phyloP scores from a whole-genome alignment of 2,797 vertebrate genomes.

The Triplophysa bombifrons region DNA sequence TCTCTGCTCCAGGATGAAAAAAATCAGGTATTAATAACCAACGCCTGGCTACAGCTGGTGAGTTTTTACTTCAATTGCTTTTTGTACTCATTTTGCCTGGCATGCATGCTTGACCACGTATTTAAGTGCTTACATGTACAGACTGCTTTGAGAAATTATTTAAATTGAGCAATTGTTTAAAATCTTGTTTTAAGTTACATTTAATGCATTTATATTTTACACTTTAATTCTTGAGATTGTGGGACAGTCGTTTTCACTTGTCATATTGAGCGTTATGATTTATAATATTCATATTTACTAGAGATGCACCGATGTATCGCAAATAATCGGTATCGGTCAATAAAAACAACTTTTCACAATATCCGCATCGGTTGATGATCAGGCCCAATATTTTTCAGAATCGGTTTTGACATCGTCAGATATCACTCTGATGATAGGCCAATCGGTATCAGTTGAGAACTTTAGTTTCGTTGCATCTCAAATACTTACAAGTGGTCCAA shows the following conservation, averaged over 20 bases:
- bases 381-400: no score
- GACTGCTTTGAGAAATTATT: not conserved
- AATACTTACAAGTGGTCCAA: not conserved
- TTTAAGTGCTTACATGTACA: constrained; percentile 5
- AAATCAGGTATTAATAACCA: constrained; percentile 91
- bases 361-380: no score
- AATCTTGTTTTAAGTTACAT: not conserved
- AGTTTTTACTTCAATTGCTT: constrained; percentile 65
- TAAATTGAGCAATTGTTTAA: no score
- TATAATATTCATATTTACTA: not conserved
- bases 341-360: no score
- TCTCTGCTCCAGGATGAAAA: constrained; percentile 83
- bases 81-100: constrained; percentile 39
- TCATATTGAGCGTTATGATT: not conserved
- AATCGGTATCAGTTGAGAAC: no score
- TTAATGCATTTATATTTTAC: not conserved
- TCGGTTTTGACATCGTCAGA: no score
- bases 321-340: no score
- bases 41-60: constrained; percentile 91
- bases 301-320: no score
- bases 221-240: no score
- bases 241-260: not conserved
- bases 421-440: no score
- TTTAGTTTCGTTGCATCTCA: no score
- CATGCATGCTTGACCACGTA: not conserved